Conservation (phyloP, 1,140 invertebrate genomes). For the Holcopasites calliopsidis region DNA sequence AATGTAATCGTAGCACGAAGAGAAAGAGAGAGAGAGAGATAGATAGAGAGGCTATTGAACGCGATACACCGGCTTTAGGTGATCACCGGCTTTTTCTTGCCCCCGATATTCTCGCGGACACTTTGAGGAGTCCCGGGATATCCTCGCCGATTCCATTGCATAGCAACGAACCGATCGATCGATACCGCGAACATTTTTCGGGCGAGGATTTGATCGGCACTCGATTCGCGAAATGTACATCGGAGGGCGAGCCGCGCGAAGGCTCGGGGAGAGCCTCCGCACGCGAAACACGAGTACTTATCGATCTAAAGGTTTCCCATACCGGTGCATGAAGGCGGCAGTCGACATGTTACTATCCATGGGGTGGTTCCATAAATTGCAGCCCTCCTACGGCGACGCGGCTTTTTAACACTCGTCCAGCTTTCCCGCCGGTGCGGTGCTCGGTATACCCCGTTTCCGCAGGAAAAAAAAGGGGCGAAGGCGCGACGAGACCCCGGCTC, state of each 20-base stretch:
- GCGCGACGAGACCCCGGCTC: background rate
- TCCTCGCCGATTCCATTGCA: slow-evolving; percentile 28
- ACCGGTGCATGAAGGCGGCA: slow-evolving; percentile 77
- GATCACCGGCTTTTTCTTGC: slow-evolving; percentile 2
- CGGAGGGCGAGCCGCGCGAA: background rate
- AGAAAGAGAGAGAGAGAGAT: too few species aligned
- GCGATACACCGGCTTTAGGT: background rate
- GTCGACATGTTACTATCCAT: slow-evolving; percentile 79
- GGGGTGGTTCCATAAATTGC: slow-evolving; percentile 76
- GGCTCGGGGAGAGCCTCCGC: background rate
- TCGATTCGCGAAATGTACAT: slow-evolving; percentile 16
- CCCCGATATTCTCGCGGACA: background rate
- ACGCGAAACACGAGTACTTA: slow-evolving; percentile 21
- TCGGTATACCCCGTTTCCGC: slow-evolving; percentile 26
- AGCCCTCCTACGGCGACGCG: slow-evolving; percentile 52
- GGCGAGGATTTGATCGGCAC: slow-evolving; percentile 19
- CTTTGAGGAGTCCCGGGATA: background rate
- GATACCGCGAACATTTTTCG: slow-evolving; percentile 32
- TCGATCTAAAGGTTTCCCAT: slow-evolving; percentile 60
- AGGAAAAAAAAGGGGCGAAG: background rate
- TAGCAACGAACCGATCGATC: slow-evolving; percentile 62
- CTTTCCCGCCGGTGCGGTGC: slow-evolving; percentile 41
- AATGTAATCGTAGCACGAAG: background rate
- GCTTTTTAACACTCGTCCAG: slow-evolving; percentile 44
- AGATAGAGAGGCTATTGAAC: too few species aligned